Evolutionary conservation across 1,140 invertebrate species (phyloP).

Genomic region (Philaenus spumarius): DNA sequence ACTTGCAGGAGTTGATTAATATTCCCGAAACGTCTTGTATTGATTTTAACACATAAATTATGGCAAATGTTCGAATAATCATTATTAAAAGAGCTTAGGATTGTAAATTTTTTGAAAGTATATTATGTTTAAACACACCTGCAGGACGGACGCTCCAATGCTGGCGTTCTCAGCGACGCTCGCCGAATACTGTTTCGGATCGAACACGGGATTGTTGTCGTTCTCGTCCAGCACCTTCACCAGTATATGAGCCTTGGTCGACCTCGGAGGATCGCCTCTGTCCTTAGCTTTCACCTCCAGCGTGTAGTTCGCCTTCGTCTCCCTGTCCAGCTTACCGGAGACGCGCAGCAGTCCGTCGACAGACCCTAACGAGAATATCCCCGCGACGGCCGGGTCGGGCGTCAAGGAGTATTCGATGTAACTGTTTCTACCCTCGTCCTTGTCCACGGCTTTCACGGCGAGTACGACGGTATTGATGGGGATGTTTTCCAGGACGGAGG

Average conservation of each 20-base stretch:
- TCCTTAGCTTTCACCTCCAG: constrained; percentile 79
- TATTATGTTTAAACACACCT: too few species aligned
- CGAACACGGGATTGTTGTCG: constrained; percentile 88
- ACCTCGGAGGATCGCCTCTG: constrained; percentile 74
- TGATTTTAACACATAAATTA: too few species aligned
- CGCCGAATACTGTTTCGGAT: constrained; percentile 78
- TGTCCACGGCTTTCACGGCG: constrained; percentile 83
- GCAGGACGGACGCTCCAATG: constrained; percentile 81
- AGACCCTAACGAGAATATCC: constrained; percentile 75
- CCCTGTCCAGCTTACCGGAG: constrained; percentile 74
- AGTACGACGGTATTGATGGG: constrained; percentile 84
- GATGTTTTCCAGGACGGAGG: constrained; percentile 75
- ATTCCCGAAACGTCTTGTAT: too few species aligned
- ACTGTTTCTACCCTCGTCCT: constrained; percentile 89
- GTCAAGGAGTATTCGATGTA: constrained; percentile 81
- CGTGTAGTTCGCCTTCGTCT: constrained; percentile 71
- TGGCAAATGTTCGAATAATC: too few species aligned
- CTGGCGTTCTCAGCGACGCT: constrained; percentile 88
- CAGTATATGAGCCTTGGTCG: constrained; percentile 58
- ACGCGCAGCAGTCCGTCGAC: constrained; percentile 82
- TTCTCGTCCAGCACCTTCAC: constrained; percentile 85
- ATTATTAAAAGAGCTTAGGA: too few species aligned
- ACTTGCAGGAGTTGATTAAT: too few species aligned
- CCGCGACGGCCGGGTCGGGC: constrained; percentile 42
- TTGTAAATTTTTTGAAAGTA: too few species aligned